phyloP scores from a whole-genome alignment of 1,140 invertebrate genomes.

The Drosophila nasuta region DNA sequence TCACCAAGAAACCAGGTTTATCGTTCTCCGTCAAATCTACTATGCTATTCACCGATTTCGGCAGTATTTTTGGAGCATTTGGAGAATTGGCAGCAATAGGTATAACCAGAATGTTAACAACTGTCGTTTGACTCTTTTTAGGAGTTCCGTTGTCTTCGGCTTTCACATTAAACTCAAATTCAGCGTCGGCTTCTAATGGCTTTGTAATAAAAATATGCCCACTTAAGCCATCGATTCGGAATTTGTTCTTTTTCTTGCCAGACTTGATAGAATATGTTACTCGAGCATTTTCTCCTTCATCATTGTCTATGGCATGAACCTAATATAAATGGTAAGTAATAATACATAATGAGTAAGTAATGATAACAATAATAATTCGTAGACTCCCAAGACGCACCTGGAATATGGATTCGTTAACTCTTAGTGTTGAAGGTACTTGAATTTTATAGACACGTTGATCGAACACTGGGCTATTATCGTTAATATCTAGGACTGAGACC shows the following conservation, averaged over 20 bases:
- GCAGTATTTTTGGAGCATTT: slow-evolving; percentile 87
- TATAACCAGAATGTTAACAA: slow-evolving; percentile 90
- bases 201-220: slow-evolving; percentile 91
- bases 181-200: slow-evolving; percentile 89
- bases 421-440: slow-evolving; percentile 88
- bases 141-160: slow-evolving; percentile 92
- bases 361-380: background rate
- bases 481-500: slow-evolving; percentile 92
- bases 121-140: slow-evolving; percentile 88
- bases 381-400: slow-evolving; percentile 85
- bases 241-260: slow-evolving; percentile 89
- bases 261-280: slow-evolving; percentile 93
- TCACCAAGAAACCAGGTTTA: slow-evolving; percentile 92
- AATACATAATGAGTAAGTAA: background rate
- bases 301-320: slow-evolving; percentile 94
- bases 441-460: slow-evolving; percentile 93
- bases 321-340: slow-evolving; percentile 74
- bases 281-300: slow-evolving; percentile 92
- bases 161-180: slow-evolving; percentile 92
- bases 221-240: slow-evolving; percentile 92
- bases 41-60: slow-evolving; percentile 87
- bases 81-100: slow-evolving; percentile 87
- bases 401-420: slow-evolving; percentile 87
- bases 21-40: slow-evolving; percentile 94
- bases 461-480: slow-evolving; percentile 94